Evolutionary conservation across 2,797 vertebrate genomes (phyloP), one percentile per base, ranked within the genome.

Genomic region (Podarcis siculus): DNA sequence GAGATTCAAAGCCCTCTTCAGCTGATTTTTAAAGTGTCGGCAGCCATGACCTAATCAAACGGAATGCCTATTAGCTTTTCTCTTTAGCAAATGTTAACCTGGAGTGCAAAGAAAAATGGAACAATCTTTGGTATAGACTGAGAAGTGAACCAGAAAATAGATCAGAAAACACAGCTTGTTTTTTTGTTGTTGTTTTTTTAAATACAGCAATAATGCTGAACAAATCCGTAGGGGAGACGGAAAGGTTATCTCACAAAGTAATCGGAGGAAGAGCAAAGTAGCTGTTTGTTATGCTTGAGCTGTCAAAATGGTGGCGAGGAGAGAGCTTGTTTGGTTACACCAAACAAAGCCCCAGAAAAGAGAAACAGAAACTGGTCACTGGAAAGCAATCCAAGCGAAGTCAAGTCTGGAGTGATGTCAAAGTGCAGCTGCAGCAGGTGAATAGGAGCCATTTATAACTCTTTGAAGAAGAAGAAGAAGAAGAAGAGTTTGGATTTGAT

Each of bases 1-100:
- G 84, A 7, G 30, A 67, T 92, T 89, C 87, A 91, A 89, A 92
- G 45, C 67, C 55, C 83, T 85, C 95, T 95, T 76, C 81, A 87
- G 72, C 45, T 91, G 88, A 87, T 91, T 90, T 89, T 86, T 85
- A 85, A 92, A 92, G 66, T 0, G 0, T 90, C 76, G 78, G 45
- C 88, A 93, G 79, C 32, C 86, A 45, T 87, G 90, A 93, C 8
- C 49, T 82, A 86, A 93, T 92, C 86, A 88, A 78, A 92, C 8
- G 12, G 73, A 90, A 87, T 79, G 8, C 5, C 25, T 61, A 1
- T 66, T 85, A 77, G 15, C 61, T 90, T 90, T 89, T 86, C 69
- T 87, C 35, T 82, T 90, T 66, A 86, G 91, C 61, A 85, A 93
- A 93, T 1, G n/a, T 84, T 83, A 83, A 92, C 83, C 83, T 79